These are phyloP conservation scores for Megaleporinus macrocephalus DNA, from an alignment of 2,113 vertebrate species.

Conservation along the genomic window DNA sequence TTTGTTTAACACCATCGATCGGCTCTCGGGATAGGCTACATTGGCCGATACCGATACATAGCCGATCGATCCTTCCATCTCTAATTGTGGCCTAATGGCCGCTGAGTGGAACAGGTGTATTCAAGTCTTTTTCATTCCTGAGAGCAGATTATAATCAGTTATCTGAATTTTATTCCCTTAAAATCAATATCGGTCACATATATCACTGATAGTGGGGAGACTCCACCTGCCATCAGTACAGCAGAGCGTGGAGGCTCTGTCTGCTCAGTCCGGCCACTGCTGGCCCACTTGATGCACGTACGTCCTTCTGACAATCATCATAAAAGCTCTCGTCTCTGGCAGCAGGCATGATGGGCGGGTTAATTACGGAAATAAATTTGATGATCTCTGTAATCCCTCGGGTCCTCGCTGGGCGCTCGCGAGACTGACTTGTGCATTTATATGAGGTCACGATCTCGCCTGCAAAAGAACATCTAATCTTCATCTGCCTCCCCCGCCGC, in stretches of 20 bases:
- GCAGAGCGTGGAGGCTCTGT: neutral
- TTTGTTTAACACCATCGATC: too few relatives aligned
- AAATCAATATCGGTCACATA: too few relatives aligned
- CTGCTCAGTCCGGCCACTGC: neutral
- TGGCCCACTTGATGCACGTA: neutral
- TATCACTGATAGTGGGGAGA: too few relatives aligned
- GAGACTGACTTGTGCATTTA: constrained; percentile 6
- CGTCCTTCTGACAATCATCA: neutral
- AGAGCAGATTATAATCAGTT: too few relatives aligned
- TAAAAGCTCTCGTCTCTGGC: neutral
- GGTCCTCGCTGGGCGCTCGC: neutral
- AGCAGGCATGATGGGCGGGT: neutral
- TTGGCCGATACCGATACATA: too few relatives aligned
- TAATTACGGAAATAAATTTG: constrained; percentile 9
- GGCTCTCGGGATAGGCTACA: too few relatives aligned
- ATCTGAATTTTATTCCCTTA: too few relatives aligned
- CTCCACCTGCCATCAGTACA: neutral
- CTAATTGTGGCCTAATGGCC: too few relatives aligned
- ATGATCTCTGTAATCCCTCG: constrained; percentile 18
- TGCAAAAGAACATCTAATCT: constrained; percentile 33
- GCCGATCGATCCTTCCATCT: too few relatives aligned
- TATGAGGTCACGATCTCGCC: constrained; percentile 23
- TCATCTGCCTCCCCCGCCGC: neutral
- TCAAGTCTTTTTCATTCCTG: too few relatives aligned
- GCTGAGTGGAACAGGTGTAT: too few relatives aligned